Evolutionary conservation across 1,140 invertebrate species (phyloP).

Genomic region (Epicauta chinensis): DNA sequence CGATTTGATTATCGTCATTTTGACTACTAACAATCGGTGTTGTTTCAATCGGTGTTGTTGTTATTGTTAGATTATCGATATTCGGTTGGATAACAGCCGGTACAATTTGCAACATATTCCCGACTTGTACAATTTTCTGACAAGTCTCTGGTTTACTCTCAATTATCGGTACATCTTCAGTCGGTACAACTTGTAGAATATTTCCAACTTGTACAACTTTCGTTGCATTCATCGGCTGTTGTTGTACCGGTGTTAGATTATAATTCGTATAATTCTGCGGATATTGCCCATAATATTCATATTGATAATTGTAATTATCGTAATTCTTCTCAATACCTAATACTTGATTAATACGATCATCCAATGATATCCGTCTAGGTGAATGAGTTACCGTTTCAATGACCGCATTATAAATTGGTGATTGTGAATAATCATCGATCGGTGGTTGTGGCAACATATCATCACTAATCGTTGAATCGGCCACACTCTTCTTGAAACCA

Average conservation of each 20-base stretch:
- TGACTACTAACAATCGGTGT: background rate
- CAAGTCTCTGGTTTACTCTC: too few species aligned
- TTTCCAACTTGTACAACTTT: slow-evolving; percentile 49
- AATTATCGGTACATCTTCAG: slow-evolving; percentile 21
- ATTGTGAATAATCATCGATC: background rate
- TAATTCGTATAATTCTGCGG: background rate
- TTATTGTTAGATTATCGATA: background rate
- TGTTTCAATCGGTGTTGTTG: slow-evolving; percentile 9
- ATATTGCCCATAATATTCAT: slow-evolving; percentile 8
- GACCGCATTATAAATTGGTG: too few species aligned
- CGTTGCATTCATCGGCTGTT: slow-evolving; percentile 14
- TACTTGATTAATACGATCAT: slow-evolving; percentile 37
- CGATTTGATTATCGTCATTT: slow-evolving; percentile 14
- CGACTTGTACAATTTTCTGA: slow-evolving; percentile 45
- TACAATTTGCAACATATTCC: slow-evolving; percentile 54
- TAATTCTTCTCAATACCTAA: slow-evolving; percentile 26
- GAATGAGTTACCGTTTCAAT: slow-evolving; percentile 10
- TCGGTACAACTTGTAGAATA: slow-evolving; percentile 49
- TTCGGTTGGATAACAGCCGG: slow-evolving; percentile 30
- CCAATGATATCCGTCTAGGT: slow-evolving; percentile 34
- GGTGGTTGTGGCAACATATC: slow-evolving; percentile 37
- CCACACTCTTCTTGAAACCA: slow-evolving; percentile 41
- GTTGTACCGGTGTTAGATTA: slow-evolving; percentile 1
- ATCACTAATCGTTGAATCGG: slow-evolving; percentile 49
- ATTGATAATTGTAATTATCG: slow-evolving; percentile 5